Percentiles rank a stretch among this genome's conserved stretches.
Evolutionary conservation across 2,797 vertebrate genomes (phyloP).

Genomic region (Hippopotamyrus pictus): DNA sequence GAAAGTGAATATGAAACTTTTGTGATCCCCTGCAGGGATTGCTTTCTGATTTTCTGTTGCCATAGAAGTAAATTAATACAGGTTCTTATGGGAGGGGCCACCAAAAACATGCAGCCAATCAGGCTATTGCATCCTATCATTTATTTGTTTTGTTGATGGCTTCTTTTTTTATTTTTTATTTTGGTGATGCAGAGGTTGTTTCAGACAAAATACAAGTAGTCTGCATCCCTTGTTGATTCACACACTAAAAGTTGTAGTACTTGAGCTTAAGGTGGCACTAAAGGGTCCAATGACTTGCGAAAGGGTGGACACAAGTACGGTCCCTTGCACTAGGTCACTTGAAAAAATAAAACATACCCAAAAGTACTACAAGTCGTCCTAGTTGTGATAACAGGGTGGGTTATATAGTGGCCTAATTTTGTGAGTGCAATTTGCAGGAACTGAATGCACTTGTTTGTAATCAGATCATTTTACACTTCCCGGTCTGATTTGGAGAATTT

Average conservation of each 20-base stretch:
- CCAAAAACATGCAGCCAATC: not conserved
- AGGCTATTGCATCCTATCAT: not conserved
- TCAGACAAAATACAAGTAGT: not conserved
- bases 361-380: not conserved
- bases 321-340: not conserved
- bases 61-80: not conserved
- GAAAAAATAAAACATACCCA: not conserved
- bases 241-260: not conserved
- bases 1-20: not conserved
- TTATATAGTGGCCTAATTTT: not conserved
- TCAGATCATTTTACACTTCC: not conserved
- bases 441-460: conserved; percentile 3
- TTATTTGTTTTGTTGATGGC: not conserved
- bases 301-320: not conserved
- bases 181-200: not conserved
- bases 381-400: not conserved
- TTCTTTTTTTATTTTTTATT: not conserved
- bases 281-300: not conserved
- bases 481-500: not conserved
- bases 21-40: not conserved
- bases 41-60: not conserved
- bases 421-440: not conserved
- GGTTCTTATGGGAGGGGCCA: not conserved
- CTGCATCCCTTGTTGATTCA: not conserved
- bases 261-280: not conserved